These are phyloP conservation scores for Zhengitettix transpicula DNA, from an alignment of 2,888 invertebrate species.

Conservation along the genomic window DNA sequence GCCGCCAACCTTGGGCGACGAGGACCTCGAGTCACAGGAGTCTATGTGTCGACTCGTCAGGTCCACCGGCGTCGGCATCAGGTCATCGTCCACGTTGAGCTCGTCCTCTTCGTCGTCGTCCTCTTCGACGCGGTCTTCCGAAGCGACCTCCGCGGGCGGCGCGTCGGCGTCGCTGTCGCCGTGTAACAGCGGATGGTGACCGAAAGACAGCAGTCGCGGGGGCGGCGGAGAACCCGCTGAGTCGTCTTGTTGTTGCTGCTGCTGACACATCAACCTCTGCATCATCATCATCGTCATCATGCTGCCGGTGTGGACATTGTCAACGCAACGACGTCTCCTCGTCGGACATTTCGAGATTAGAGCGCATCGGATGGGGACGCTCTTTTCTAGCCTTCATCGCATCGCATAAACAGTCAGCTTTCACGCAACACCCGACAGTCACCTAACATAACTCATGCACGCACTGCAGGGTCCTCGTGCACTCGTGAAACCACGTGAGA, in stretches of 20 bases:
- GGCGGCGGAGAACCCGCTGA: neutral
- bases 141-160: slow-evolving; percentile 2
- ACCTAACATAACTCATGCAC: no score
- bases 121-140: slow-evolving; percentile 2
- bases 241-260: slow-evolving; percentile 1
- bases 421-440: no score
- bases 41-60: slow-evolving; percentile 10
- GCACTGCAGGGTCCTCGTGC: no score
- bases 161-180: neutral
- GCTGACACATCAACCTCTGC: slow-evolving; percentile 10
- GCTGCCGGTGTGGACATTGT: neutral
- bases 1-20: slow-evolving; percentile 1
- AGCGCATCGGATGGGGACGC: neutral
- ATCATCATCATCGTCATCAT: slow-evolving; percentile 13
- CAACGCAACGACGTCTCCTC: neutral
- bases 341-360: neutral
- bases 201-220: slow-evolving; percentile 3
- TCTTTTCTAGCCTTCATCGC: no score
- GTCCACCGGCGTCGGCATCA: slow-evolving; percentile 11
- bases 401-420: no score
- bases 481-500: no score
- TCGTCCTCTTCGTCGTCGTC: slow-evolving; percentile 12
- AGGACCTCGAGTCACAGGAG: neutral
- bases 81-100: slow-evolving; percentile 8
- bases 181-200: neutral